A percentile compares a stretch with the other conserved stretches of the same genome.
phyloP scores from a whole-genome alignment of 2,888 invertebrate species.

The Drosophila rellima region DNA sequence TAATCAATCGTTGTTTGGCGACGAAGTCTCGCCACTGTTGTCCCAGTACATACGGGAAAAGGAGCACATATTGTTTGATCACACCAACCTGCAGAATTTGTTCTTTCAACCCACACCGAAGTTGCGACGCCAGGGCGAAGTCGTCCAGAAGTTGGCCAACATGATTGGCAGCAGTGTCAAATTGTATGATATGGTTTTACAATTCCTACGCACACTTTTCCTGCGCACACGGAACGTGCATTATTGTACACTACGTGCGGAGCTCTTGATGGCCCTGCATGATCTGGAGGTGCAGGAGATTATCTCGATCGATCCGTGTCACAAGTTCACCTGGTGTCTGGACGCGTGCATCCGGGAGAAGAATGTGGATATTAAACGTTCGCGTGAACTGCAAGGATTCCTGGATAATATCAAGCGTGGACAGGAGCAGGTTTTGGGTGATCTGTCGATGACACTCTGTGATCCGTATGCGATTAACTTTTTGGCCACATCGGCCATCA shows the following conservation, averaged over 20 bases:
- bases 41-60: constrained; percentile 97
- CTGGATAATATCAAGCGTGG: constrained; percentile 97
- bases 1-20: constrained; percentile 98
- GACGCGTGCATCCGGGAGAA: constrained; percentile 99
- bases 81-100: constrained; percentile 92
- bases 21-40: constrained; percentile 97
- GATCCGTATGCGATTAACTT: constrained; percentile 99
- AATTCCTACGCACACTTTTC: constrained; percentile 97
- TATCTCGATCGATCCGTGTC: constrained; percentile 98
- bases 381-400: constrained; percentile 96
- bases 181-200: constrained; percentile 97
- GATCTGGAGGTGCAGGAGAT: constrained; percentile 98
- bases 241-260: constrained; percentile 97
- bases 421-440: constrained; percentile 94
- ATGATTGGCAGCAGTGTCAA: constrained; percentile 91
- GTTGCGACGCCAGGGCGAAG: constrained; percentile 90
- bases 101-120: constrained; percentile 98
- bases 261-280: constrained; percentile 97
- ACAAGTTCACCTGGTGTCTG: constrained; percentile 99
- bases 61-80: constrained; percentile 95
- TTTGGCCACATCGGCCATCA: constrained; percentile 95
- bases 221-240: constrained; percentile 96
- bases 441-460: constrained; percentile 98
- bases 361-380: constrained; percentile 97
- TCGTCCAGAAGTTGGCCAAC: constrained; percentile 96